A percentile compares a stretch with the other conserved stretches of the same genome.
Conservation (phyloP, 2,888 invertebrate genomes). For the Trachelus iudaicus region DNA sequence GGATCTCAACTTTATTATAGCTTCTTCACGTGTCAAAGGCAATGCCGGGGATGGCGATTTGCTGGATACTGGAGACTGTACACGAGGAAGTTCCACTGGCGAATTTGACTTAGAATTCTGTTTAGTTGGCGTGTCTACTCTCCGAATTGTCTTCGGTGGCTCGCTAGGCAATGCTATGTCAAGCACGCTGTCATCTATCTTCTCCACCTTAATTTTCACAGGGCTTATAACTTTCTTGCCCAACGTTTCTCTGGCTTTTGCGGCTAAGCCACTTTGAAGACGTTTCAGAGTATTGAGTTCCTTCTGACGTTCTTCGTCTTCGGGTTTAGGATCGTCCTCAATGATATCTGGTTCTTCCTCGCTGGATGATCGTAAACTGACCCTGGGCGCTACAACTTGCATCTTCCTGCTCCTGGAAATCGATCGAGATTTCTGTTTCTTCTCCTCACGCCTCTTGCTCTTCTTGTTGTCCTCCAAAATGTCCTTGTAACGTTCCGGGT, state of each 20-base stretch:
- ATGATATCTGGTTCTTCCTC: slow-evolving; percentile 67
- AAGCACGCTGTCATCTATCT: slow-evolving; percentile 43
- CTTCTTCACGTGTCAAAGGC: slow-evolving; percentile 55
- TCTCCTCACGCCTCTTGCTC: slow-evolving; percentile 56
- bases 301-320: slow-evolving; percentile 73
- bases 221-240: slow-evolving; percentile 69
- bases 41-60: slow-evolving; percentile 59
- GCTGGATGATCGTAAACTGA: slow-evolving; percentile 60
- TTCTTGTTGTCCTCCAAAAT: slow-evolving; percentile 73
- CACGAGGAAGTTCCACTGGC: slow-evolving; percentile 37
- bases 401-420: slow-evolving; percentile 45
- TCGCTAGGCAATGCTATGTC: slow-evolving; percentile 61
- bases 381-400: slow-evolving; percentile 53
- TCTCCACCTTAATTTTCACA: slow-evolving; percentile 51
- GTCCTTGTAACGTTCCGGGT: slow-evolving; percentile 77
- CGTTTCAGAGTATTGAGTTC: slow-evolving; percentile 77
- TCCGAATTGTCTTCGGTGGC: slow-evolving; percentile 38
- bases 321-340: slow-evolving; percentile 69
- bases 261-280: slow-evolving; percentile 73
- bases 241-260: slow-evolving; percentile 78
- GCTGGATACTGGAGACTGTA: slow-evolving; percentile 51
- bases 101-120: slow-evolving; percentile 27
- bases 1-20: slow-evolving; percentile 43
- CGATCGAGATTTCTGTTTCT: slow-evolving; percentile 48
- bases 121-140: slow-evolving; percentile 22